Conservation (phyloP, 2,113 vertebrate species). For the Cololabis saira region DNA sequence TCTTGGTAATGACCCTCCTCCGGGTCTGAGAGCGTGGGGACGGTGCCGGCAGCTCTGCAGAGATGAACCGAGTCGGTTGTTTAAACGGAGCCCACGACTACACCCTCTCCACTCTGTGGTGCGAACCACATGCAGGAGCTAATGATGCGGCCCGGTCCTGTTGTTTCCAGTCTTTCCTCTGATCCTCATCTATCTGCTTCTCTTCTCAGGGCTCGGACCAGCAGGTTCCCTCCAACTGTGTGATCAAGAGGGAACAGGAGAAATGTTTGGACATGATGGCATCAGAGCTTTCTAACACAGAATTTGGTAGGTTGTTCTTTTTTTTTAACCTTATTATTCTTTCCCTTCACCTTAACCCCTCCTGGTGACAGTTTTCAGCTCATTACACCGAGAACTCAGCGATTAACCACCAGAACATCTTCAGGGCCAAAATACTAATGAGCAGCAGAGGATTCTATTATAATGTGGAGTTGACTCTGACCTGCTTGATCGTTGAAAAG, state of each 20-base stretch:
- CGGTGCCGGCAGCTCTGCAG: conserved; percentile 22
- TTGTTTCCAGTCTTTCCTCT: conserved; percentile 10
- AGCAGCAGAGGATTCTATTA: conserved; percentile 13
- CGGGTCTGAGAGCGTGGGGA: conserved; percentile 22
- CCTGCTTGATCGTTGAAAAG: conserved; percentile 12
- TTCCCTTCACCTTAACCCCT: background rate
- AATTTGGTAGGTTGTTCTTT: conserved; percentile 44
- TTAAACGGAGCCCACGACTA: conserved; percentile 40
- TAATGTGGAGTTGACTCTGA: conserved; percentile 23
- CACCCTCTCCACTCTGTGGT: conserved; percentile 32
- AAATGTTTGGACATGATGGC: conserved; percentile 73
- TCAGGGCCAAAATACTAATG: conserved; percentile 5
- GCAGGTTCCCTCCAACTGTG: conserved; percentile 65
- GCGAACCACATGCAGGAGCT: conserved; percentile 3
- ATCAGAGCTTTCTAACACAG: conserved; percentile 33
- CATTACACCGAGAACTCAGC: conserved; percentile 1
- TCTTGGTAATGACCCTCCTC: conserved; percentile 3
- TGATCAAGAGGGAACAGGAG: conserved; percentile 75
- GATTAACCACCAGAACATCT: conserved; percentile 15
- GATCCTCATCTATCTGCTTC: background rate
- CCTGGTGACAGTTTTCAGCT: background rate
- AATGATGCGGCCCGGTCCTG: conserved; percentile 25
- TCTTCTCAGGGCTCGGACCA: conserved; percentile 57
- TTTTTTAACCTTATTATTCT: background rate
- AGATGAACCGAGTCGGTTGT: conserved; percentile 36